A percentile compares a stretch with the other conserved stretches of the same genome.
Conservation (phyloP, 2,113 vertebrate species). For the Serinus canaria region DNA sequence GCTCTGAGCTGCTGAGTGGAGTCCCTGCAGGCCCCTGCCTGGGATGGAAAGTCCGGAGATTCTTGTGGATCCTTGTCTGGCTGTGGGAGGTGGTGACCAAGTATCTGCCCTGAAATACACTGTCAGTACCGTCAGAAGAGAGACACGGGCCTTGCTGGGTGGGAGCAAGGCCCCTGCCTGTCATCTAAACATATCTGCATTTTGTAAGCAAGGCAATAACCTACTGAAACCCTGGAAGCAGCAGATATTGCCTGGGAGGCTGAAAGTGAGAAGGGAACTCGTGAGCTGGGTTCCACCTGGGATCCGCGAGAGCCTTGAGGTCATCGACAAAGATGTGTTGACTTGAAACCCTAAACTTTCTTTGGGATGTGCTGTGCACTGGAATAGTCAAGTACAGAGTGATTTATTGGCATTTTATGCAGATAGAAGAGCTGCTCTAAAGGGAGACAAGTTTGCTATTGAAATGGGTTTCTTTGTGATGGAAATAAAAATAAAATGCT, state of each 20-base stretch:
- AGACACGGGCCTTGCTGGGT: not conserved
- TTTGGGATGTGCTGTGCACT: not conserved
- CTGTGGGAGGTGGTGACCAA: not conserved
- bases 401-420: slow-evolving; percentile 41
- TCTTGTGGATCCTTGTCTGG: not conserved
- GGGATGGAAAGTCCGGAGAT: not conserved
- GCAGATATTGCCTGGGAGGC: slow-evolving; percentile 24
- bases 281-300: slow-evolving; percentile 25
- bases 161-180: not conserved
- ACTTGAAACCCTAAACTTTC: slow-evolving; percentile 45
- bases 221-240: not conserved
- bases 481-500: not conserved
- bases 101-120: not conserved
- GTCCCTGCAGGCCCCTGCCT: not conserved
- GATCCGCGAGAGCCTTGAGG: slow-evolving; percentile 6
- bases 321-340: slow-evolving; percentile 39
- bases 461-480: slow-evolving; percentile 4
- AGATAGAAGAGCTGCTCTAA: not conserved
- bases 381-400: not conserved
- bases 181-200: not conserved
- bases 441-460: not conserved
- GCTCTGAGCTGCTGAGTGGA: not conserved
- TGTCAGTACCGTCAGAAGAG: not conserved
- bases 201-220: not conserved
- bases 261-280: slow-evolving; percentile 17